phyloP scores from a whole-genome alignment of 2,113 vertebrate species.

The Lepisosteus osseus region DNA sequence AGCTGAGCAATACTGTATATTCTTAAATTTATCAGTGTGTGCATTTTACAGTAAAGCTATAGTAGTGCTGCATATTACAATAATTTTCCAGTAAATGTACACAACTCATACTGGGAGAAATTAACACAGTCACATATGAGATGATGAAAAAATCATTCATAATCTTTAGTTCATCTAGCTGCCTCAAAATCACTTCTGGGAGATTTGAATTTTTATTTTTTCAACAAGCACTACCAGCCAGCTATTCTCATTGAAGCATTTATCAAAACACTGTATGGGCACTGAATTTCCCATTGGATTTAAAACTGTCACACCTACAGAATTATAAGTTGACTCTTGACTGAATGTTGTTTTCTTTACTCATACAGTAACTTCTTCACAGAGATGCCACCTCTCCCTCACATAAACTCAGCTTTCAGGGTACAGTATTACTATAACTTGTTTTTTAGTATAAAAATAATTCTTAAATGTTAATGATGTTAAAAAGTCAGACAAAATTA shows the following conservation, averaged over 20 bases:
- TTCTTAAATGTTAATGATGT: not conserved
- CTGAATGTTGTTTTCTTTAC: conserved; percentile 66
- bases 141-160: conserved; percentile 72
- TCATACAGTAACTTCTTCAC: conserved; percentile 70
- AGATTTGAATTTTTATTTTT: conserved; percentile 1
- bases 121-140: conserved; percentile 68
- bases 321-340: too few relatives aligned
- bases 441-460: not conserved
- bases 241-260: too few relatives aligned
- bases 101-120: conserved; percentile 65
- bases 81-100: too few relatives aligned
- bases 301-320: too few relatives aligned
- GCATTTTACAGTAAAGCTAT: too few relatives aligned
- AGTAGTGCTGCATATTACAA: too few relatives aligned
- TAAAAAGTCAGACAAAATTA: too few relatives aligned
- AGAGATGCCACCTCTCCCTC: conserved; percentile 61
- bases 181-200: conserved; percentile 73
- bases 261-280: too few relatives aligned
- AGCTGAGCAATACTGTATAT: too few relatives aligned
- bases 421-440: not conserved
- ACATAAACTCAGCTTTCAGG: conserved; percentile 65
- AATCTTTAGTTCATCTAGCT: conserved; percentile 74
- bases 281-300: too few relatives aligned
- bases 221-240: too few relatives aligned
- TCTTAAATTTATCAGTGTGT: too few relatives aligned